A percentile compares a stretch with the other conserved stretches of the same genome.
Conservation (phyloP, 1,140 invertebrate species). For the Coptotermes formosanus region DNA sequence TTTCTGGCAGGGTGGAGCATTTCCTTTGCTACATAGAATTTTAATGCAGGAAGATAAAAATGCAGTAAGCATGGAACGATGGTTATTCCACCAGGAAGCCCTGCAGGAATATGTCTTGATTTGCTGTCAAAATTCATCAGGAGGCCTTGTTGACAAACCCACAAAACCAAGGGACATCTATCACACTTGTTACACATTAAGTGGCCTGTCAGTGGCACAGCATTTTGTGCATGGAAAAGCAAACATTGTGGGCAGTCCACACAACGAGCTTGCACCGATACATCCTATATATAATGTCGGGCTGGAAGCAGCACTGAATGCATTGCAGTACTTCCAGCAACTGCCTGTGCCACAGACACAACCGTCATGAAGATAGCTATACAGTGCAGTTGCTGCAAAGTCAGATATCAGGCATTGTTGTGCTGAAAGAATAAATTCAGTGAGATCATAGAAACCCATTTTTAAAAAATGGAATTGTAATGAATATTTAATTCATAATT, state of each 20-base stretch:
- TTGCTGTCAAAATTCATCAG: conserved; percentile 85
- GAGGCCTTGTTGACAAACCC: conserved; percentile 96
- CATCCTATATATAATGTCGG: conserved; percentile 67
- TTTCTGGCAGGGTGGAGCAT: conserved; percentile 95
- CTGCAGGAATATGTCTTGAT: conserved; percentile 94
- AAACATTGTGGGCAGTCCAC: conserved; percentile 57
- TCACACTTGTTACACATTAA: conserved; percentile 94
- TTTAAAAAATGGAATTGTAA: conserved; percentile 8
- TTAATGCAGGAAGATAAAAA: conserved; percentile 41
- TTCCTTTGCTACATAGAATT: conserved; percentile 71
- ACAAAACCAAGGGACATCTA: conserved; percentile 90
- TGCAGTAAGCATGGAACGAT: conserved; percentile 40
- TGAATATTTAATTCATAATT: not conserved
- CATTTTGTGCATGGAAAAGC: conserved; percentile 61
- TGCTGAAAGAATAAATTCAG: not conserved
- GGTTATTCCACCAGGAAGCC: conserved; percentile 79
- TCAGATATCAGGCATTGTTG: not conserved
- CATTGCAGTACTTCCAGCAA: conserved; percentile 50
- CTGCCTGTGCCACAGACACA: conserved; percentile 31
- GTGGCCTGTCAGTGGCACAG: conserved; percentile 93
- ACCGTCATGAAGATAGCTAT: conserved; percentile 17
- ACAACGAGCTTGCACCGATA: conserved; percentile 56
- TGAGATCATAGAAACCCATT: not conserved
- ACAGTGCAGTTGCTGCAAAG: conserved; percentile 38
- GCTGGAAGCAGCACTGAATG: conserved; percentile 52